Base-by-base conservation (phyloP, 2,888 invertebrate species). In the Rapana venosa region DNA sequence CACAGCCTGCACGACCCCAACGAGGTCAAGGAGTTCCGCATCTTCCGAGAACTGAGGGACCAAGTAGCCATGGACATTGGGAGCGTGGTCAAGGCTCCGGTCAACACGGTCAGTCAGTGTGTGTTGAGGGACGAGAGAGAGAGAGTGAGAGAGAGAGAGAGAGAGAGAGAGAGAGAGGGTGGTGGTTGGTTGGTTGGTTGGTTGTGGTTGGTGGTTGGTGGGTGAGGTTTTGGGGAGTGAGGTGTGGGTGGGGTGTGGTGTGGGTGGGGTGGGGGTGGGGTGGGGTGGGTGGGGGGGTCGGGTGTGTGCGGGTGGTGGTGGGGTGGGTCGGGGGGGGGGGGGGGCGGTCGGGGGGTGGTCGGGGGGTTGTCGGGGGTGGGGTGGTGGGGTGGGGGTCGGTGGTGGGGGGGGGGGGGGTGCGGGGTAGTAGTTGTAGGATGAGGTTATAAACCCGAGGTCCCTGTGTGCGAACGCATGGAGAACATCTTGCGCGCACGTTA, bases 1-100 rank as follows among this genome's bases (percentile, higher is more conserved):
- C 97, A 97, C 95, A 93, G 92, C 92, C 90, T 95, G 74, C 90
- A 91, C 32, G 91, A 91, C 8, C 91, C 93, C 0, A 91, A 90
- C 13, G 95, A 96, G 91, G 92, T 92, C 89, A 94, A 94, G 90
- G 94, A 98, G 94, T 99, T 98, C 96, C 98, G 98, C 96, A 98
- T 99, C 96, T 99, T 99, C 96, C 98, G 99, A 93, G 97, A 98
- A 88, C 98, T 98, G 89, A 97, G 99, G 89, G 99, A 99, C 96
- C 98, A 99, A 97, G 98, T 98, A 94, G 98, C 99, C 77, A 97
- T 99, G 95, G 99, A 99, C 96, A 98, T 99, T 95, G 99, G 98
- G 95, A 96, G 96, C 92, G 97, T 97, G 15, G 96, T 96, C 90
- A 96, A 96, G 87, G 92, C 93, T 77, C 91, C 89, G n/a, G 77